phyloP scores from a whole-genome alignment of 1,140 invertebrate genomes.

The Cephus cinctus region DNA sequence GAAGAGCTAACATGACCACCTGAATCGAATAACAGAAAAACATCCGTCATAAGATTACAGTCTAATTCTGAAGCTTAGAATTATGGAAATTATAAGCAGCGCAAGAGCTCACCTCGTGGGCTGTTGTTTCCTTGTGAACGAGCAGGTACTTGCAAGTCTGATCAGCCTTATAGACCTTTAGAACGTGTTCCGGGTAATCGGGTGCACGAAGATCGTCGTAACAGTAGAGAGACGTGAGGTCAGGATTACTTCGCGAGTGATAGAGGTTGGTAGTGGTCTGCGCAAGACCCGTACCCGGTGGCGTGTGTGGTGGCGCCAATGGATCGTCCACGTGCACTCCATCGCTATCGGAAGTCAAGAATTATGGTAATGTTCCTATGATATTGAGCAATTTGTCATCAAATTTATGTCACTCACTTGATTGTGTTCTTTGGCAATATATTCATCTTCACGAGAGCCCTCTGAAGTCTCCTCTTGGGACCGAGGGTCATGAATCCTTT shows the following conservation, averaged over 20 bases:
- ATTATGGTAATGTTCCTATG: background rate
- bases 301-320: constrained; percentile 50
- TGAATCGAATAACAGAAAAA: constrained; percentile 14
- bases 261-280: constrained; percentile 61
- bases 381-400: background rate
- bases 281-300: constrained; percentile 47
- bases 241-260: constrained; percentile 89
- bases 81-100: background rate
- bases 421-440: constrained; percentile 85
- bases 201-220: constrained; percentile 72
- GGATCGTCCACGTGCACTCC: constrained; percentile 62
- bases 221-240: constrained; percentile 75
- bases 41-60: background rate
- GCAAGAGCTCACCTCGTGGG: constrained; percentile 68
- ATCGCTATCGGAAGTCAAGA: constrained; percentile 45
- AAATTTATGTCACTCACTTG: constrained; percentile 54
- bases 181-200: constrained; percentile 95
- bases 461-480: constrained; percentile 80
- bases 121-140: constrained; percentile 97
- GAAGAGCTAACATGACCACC: constrained; percentile 95
- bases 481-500: constrained; percentile 88
- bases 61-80: background rate
- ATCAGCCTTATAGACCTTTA: constrained; percentile 96
- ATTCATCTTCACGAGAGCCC: constrained; percentile 89
- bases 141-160: constrained; percentile 97